Evolutionary conservation across 2,888 invertebrate genomes (phyloP), one percentile per base, ranked within the genome.

Genomic region (Megamerina dolium): DNA sequence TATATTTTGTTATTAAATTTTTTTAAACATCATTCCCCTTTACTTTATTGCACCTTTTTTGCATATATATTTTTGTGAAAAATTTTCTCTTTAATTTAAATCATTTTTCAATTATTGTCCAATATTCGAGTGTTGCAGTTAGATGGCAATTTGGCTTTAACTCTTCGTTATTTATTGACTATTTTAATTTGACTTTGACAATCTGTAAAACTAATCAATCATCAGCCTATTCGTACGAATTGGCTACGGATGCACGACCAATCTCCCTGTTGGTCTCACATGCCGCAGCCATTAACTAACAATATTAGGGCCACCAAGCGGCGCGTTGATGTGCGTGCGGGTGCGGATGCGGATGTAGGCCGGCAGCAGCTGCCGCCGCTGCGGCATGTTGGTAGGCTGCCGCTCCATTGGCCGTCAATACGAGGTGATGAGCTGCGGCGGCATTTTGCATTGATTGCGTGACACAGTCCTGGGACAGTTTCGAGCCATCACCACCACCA

Each of bases 381-480:
- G 58, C 70, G 9, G 66, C 58, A 53, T 70, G 72, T 39, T 69
- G 70, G 49, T 65, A 64, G 8, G 60, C 51, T 13, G 52, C 55
- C 13, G 60, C 51, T 2, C 57, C 66, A 58, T 66, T 61, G 2
- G 78, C 76, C 0, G 77, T 75, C 40, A 77, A 53, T 2, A 74
- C 60, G 66, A 76, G 69, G 14, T 76, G 75, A 49, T 60, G 59
- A 10, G 58, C 54, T 12, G 68, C 63, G 1, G 66, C 61, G 38
- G 58, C 53, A 46, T 52, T 56, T 46, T 56, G 53, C 55, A 61
- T 56, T 29, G 58, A 56, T 19, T 58, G 56, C 10, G 56, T 59
- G 1, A 70, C 74, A 19, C 70, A 66, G 1, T 78, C 78, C 35
- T 77, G 78, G 3, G 78, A 73, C 42, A 66, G 41, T 43, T 63